Percentiles rank a stretch among this genome's conserved stretches.
These are phyloP conservation scores for Oxycera nigricornis DNA, from an alignment of 2,888 invertebrate genomes.

Conservation along the genomic window DNA sequence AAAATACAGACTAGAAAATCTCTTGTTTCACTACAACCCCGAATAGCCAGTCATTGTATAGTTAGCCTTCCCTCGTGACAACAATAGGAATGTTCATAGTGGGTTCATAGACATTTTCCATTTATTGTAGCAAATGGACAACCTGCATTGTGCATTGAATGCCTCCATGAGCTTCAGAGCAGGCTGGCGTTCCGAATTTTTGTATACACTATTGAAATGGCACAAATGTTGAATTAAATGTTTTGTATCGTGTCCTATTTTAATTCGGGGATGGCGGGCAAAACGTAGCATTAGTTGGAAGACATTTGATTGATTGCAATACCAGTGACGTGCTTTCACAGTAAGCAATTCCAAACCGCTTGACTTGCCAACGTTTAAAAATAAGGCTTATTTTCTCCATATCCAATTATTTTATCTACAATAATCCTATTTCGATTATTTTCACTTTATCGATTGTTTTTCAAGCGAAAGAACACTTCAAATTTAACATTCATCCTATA, in stretches of 20 bases:
- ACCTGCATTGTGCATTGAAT: constrained; percentile 7
- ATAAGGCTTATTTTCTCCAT: no score
- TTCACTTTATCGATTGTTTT: no score
- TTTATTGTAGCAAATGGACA: not conserved
- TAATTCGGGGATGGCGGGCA: not conserved
- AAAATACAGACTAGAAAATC: no score
- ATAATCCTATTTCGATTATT: no score
- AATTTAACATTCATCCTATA: no score
- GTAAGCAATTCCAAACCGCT: no score
- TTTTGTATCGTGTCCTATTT: not conserved
- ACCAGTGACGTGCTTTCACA: no score
- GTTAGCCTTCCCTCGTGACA: not conserved
- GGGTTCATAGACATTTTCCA: constrained; percentile 15
- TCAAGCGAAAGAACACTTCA: no score
- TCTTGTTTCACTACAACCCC: not conserved
- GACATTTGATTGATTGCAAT: no score
- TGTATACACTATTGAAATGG: not conserved
- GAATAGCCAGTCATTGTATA: not conserved
- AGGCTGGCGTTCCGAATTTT: not conserved
- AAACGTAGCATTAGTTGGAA: no score
- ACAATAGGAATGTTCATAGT: not conserved
- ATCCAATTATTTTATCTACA: no score
- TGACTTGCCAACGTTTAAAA: no score
- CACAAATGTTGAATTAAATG: not conserved
- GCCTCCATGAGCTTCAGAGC: not conserved